Evolutionary conservation across 2,113 vertebrate species (phyloP).

Genomic region (Reinhardtius hippoglossoides): DNA sequence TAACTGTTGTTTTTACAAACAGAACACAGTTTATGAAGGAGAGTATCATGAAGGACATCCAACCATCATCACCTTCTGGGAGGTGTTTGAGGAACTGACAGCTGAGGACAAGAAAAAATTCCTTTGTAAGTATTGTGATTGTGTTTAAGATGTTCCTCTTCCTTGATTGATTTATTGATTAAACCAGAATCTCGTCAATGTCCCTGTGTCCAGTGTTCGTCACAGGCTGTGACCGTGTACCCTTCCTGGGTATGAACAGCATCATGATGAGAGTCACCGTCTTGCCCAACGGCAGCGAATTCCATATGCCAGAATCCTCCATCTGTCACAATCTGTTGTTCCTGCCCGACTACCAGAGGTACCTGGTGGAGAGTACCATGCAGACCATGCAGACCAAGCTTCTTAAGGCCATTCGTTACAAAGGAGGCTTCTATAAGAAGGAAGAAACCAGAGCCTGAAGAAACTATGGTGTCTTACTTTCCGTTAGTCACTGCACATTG

Average conservation of each 20-base stretch:
- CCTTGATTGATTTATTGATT: not conserved
- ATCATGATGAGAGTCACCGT: slow-evolving; percentile 78
- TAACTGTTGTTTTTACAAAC: slow-evolving; percentile 18
- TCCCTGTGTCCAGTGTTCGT: slow-evolving; percentile 81
- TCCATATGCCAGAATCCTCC: slow-evolving; percentile 76
- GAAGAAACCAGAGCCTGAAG: not conserved
- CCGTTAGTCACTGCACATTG: no score
- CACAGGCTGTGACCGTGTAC: slow-evolving; percentile 81
- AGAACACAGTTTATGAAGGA: slow-evolving; percentile 83
- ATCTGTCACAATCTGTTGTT: slow-evolving; percentile 77
- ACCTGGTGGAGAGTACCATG: slow-evolving; percentile 73
- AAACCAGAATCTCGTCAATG: not conserved
- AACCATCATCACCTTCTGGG: slow-evolving; percentile 86
- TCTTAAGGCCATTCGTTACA: slow-evolving; percentile 77
- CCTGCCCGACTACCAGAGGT: slow-evolving; percentile 80
- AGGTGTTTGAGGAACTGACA: slow-evolving; percentile 85
- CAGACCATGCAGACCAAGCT: slow-evolving; percentile 75
- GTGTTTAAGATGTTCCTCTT: not conserved
- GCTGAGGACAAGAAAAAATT: slow-evolving; percentile 84
- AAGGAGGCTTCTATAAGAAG: slow-evolving; percentile 78
- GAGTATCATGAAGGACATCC: slow-evolving; percentile 78
- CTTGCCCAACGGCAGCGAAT: slow-evolving; percentile 59
- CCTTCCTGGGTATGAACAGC: slow-evolving; percentile 73
- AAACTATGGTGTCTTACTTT: no score
- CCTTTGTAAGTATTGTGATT: slow-evolving; percentile 80